phyloP scores from a whole-genome alignment of 1,140 invertebrate genomes.

The Magallana gigas region DNA sequence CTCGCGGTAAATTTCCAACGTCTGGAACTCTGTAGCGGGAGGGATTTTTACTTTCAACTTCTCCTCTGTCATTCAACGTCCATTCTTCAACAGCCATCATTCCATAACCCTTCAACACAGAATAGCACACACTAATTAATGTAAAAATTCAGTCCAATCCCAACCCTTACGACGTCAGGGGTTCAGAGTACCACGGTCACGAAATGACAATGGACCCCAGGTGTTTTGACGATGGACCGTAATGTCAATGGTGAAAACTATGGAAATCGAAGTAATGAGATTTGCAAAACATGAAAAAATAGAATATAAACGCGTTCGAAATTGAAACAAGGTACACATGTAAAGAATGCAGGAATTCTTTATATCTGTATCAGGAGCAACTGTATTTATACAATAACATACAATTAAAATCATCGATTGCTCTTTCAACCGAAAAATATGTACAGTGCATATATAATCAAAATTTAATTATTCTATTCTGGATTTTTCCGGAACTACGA shows the following conservation, averaged over 20 bases:
- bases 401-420: not conserved
- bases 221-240: no score
- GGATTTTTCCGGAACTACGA: not conserved
- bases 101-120: constrained; percentile 86
- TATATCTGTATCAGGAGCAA: no score
- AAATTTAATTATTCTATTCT: not conserved
- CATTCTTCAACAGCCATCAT: constrained; percentile 94
- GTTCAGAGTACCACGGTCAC: not conserved
- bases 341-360: no score
- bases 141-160: not conserved
- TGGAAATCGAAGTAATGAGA: no score
- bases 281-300: no score
- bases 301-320: no score
- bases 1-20: constrained; percentile 90
- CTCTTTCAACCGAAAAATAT: not conserved
- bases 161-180: not conserved
- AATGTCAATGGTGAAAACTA: no score
- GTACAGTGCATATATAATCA: not conserved
- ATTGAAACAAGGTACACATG: no score
- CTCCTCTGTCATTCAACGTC: constrained; percentile 90
- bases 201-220: no score
- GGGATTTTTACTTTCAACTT: constrained; percentile 90
- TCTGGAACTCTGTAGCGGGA: constrained; percentile 95
- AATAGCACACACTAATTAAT: not conserved
- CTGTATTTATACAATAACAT: not conserved